Conservation (phyloP, 2,113 vertebrate species). For the Perccottus glenii region DNA sequence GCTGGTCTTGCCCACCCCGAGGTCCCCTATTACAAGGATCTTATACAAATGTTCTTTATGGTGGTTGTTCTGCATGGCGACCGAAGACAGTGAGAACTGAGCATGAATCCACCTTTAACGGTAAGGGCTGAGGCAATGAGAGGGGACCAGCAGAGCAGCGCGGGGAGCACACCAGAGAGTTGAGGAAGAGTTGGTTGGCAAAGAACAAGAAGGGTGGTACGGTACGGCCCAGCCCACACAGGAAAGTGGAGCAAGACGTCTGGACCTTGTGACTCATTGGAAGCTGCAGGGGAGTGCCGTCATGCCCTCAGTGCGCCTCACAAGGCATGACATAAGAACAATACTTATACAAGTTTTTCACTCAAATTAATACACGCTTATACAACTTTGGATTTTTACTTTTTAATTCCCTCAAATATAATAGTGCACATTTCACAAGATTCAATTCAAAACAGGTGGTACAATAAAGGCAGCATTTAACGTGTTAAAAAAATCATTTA, state of each 20-base stretch:
- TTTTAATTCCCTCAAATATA: conserved; percentile 26
- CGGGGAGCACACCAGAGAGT: conserved; percentile 1
- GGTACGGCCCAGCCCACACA: conserved; percentile 34
- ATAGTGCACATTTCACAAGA: conserved; percentile 5
- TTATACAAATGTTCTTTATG: conserved; percentile 93
- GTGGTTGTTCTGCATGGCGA: conserved; percentile 89
- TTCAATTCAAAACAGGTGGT: background rate
- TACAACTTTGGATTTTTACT: background rate
- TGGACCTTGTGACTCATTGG: conserved; percentile 71
- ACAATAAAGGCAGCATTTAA: background rate
- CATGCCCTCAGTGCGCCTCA: background rate
- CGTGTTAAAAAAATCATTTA: conserved; percentile 31
- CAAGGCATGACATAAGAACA: background rate
- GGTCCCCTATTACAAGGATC: conserved; percentile 91
- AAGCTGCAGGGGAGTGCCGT: conserved; percentile 10
- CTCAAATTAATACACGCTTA: background rate
- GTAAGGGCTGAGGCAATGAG: conserved; percentile 16
- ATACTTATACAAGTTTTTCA: background rate
- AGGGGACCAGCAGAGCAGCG: conserved; percentile 6
- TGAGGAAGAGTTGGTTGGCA: conserved; percentile 2
- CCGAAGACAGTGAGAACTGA: conserved; percentile 62
- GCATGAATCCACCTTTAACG: conserved; percentile 63
- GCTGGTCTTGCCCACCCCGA: conserved; percentile 83
- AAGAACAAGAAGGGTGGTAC: conserved; percentile 25
- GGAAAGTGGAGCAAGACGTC: conserved; percentile 28